phyloP scores from a whole-genome alignment of 1,140 invertebrate genomes.

The Lepidurus apus region DNA sequence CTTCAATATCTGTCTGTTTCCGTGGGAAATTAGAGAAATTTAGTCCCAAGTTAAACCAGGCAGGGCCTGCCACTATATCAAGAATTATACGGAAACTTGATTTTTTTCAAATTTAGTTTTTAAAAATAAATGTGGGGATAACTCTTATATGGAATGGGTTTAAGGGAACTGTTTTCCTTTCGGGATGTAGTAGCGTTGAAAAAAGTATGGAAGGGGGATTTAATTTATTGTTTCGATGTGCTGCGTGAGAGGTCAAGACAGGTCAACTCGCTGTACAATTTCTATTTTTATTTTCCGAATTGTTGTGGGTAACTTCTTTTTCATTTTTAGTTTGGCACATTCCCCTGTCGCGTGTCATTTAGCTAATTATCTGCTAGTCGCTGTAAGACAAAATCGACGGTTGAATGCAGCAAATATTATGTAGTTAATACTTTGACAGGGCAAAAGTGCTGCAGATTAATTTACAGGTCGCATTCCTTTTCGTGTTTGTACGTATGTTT shows the following conservation, averaged over 20 bases:
- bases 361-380: background rate
- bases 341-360: conserved; percentile 3
- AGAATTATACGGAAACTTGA: background rate
- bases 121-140: background rate
- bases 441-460: background rate
- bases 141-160: background rate
- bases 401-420: background rate
- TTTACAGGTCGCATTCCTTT: background rate
- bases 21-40: too few relatives aligned
- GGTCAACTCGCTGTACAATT: background rate
- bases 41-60: background rate
- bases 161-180: background rate
- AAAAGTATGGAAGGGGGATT: background rate
- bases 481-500: background rate
- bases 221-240: conserved; percentile 12
- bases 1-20: too few relatives aligned
- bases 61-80: background rate
- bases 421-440: background rate
- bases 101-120: background rate
- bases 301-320: background rate
- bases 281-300: background rate
- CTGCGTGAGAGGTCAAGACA: background rate
- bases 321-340: conserved; percentile 5
- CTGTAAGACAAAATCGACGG: background rate
- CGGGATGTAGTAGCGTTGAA: too few relatives aligned